phyloP scores from a whole-genome alignment of 2,797 vertebrate species.

The Botia kubotai region DNA sequence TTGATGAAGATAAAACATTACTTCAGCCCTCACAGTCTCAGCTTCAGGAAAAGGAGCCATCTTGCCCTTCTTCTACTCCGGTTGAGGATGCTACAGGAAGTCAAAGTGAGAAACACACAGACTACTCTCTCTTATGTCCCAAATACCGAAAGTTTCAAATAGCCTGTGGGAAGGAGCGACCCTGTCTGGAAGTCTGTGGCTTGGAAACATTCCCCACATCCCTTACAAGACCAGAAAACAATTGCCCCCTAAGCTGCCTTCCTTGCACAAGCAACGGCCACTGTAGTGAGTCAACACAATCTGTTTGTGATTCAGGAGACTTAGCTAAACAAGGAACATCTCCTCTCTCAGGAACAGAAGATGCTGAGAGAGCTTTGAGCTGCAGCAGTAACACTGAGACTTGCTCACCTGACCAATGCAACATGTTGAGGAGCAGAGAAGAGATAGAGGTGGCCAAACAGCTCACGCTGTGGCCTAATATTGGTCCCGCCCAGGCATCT shows the following conservation, averaged over 20 bases:
- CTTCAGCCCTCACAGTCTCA: constrained; percentile 69
- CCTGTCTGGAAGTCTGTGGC: constrained; percentile 59
- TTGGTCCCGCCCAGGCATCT: constrained; percentile 61
- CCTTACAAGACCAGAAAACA: constrained; percentile 39
- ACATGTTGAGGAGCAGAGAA: constrained; percentile 69
- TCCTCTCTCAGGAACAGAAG: not conserved
- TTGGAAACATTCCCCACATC: constrained; percentile 51
- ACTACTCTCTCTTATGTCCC: constrained; percentile 80
- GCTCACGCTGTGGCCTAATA: constrained; percentile 79
- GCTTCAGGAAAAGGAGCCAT: constrained; percentile 68
- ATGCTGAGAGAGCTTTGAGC: not conserved
- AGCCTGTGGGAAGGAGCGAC: constrained; percentile 83
- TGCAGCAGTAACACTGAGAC: not conserved
- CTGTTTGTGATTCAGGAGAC: constrained; percentile 9
- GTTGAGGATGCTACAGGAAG: constrained; percentile 60
- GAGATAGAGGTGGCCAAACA: constrained; percentile 85
- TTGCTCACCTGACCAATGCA: constrained; percentile 18
- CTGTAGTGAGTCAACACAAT: constrained; percentile 32
- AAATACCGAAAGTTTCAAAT: constrained; percentile 94
- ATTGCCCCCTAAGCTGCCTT: constrained; percentile 43
- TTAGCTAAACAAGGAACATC: not conserved
- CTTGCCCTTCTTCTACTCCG: constrained; percentile 57
- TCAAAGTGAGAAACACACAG: constrained; percentile 27
- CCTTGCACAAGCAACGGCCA: constrained; percentile 43
- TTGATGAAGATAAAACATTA: constrained; percentile 71